Evolutionary conservation across 2,113 vertebrate genomes (phyloP).

Genomic region (Orcinus orca): DNA sequence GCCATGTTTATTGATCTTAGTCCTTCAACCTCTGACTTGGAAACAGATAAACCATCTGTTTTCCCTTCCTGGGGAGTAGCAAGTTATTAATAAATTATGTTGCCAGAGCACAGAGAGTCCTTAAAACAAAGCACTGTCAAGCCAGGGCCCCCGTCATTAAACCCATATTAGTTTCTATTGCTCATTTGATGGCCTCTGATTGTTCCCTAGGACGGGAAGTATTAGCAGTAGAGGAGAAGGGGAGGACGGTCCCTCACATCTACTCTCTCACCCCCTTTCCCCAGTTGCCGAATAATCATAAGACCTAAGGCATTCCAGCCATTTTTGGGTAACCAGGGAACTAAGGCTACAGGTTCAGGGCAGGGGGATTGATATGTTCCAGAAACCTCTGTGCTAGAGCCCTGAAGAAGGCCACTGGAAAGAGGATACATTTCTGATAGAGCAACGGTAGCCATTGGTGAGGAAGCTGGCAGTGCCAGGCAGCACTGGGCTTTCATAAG

Average conservation of each 20-base stretch:
- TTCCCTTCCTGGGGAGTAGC: constrained; percentile 50
- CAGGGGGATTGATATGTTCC: background rate
- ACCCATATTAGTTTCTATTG: constrained; percentile 50
- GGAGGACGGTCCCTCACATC: background rate
- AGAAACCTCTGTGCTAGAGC: background rate
- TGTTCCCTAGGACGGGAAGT: background rate
- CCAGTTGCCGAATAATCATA: background rate
- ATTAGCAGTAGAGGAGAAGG: background rate
- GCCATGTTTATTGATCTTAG: constrained; percentile 45
- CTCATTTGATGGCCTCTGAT: constrained; percentile 38
- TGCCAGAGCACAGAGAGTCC: constrained; percentile 43
- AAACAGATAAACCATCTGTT: constrained; percentile 64
- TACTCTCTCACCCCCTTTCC: background rate
- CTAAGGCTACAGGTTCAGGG: background rate
- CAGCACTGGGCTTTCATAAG: fast-evolving
- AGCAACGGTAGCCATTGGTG: background rate
- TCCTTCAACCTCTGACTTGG: constrained; percentile 51
- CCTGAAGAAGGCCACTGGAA: background rate
- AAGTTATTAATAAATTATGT: constrained; percentile 64
- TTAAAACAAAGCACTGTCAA: constrained; percentile 53
- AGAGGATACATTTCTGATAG: background rate
- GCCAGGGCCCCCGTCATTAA: constrained; percentile 56
- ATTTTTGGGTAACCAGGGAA: background rate
- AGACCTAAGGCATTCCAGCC: background rate
- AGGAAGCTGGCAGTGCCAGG: background rate